Conservation (phyloP, 1,140 invertebrate species). For the Antheraea mylitta region DNA sequence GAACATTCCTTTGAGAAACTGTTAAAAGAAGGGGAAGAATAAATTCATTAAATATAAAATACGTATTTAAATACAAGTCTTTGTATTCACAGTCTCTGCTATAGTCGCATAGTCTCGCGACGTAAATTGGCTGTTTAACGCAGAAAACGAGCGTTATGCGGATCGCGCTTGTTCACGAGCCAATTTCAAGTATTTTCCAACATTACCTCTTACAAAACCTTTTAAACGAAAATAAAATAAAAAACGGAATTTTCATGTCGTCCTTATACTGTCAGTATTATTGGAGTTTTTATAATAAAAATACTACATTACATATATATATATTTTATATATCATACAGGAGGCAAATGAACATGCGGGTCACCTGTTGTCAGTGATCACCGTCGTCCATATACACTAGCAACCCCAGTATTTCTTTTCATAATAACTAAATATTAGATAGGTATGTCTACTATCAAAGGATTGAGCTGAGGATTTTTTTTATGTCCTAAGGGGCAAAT, state of each 20-base stretch:
- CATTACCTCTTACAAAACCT: neutral
- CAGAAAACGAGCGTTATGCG: slow-evolving; percentile 41
- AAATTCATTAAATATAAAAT: slow-evolving; percentile 49
- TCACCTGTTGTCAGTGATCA: too few relatives aligned
- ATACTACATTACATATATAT: too few relatives aligned
- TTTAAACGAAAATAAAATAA: slow-evolving; percentile 39
- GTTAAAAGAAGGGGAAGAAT: slow-evolving; percentile 43
- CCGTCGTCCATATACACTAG: too few relatives aligned
- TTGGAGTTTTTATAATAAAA: too few relatives aligned
- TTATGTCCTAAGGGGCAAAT: too few relatives aligned
- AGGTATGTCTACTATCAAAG: too few relatives aligned
- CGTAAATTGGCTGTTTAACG: slow-evolving; percentile 64
- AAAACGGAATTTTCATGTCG: slow-evolving; percentile 36
- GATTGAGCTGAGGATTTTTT: too few relatives aligned
- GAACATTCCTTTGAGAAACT: slow-evolving; percentile 18
- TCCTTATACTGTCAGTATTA: too few relatives aligned
- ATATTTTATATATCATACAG: too few relatives aligned
- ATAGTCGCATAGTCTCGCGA: slow-evolving; percentile 41
- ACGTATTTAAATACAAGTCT: slow-evolving; percentile 13
- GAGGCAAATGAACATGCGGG: too few relatives aligned
- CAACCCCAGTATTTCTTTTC: too few relatives aligned
- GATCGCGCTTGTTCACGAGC: slow-evolving; percentile 49
- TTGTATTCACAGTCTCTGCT: slow-evolving; percentile 44
- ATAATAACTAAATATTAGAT: too few relatives aligned
- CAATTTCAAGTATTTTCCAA: slow-evolving; percentile 51